Percentiles rank a stretch among this genome's conserved stretches.
Evolutionary conservation across 2,888 invertebrate genomes (phyloP).

Genomic region (Idaea biselata): DNA sequence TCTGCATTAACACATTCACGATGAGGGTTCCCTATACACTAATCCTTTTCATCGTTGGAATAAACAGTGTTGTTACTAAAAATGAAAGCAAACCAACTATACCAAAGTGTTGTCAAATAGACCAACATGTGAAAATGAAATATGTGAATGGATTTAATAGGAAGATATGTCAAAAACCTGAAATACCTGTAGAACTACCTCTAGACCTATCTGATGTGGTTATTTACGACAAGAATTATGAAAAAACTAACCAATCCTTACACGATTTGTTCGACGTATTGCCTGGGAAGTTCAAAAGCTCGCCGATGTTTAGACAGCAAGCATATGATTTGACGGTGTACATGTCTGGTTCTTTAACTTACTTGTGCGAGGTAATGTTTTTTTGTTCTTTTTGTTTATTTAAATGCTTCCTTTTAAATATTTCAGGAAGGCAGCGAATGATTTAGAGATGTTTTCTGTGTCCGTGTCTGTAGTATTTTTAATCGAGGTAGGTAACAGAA

Average conservation of each 20-base stretch:
- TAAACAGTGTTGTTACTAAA: not conserved
- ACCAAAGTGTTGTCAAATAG: not conserved
- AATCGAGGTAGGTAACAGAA: not conserved
- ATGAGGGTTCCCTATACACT: not conserved
- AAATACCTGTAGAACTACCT: not conserved
- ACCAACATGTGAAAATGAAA: constrained; percentile 1
- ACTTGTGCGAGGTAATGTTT: not conserved
- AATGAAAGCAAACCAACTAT: not conserved
- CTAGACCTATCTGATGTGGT: not conserved
- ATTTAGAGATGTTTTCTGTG: not conserved
- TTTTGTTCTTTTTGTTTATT: not conserved
- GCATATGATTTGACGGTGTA: not conserved
- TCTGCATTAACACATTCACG: not conserved
- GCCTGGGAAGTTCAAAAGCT: not conserved
- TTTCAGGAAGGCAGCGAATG: not conserved
- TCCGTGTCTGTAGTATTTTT: not conserved
- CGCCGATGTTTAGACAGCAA: not conserved
- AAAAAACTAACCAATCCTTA: not conserved
- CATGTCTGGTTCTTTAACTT: not conserved
- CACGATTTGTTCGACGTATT: not conserved
- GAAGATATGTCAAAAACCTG: not conserved
- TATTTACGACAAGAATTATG: not conserved
- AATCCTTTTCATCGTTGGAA: not conserved
- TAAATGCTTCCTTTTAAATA: not conserved
- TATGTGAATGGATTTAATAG: not conserved